Evolutionary conservation across 2,888 invertebrate species (phyloP).

Genomic region (Branchellion lobata): DNA sequence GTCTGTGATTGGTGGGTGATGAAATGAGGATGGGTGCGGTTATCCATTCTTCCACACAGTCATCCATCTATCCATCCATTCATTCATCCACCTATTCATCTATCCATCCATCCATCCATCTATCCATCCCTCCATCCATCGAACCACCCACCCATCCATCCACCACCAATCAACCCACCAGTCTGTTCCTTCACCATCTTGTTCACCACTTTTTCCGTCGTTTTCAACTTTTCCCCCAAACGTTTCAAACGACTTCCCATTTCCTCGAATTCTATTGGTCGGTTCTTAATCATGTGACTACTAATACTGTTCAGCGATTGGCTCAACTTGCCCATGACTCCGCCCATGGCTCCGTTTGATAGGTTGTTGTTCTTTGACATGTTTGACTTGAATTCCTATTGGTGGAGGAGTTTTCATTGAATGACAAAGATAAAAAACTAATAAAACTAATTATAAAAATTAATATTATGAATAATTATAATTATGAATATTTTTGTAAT

Average conservation of each 20-base stretch:
- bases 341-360: background rate
- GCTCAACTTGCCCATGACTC: background rate
- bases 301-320: slow-evolving; percentile 66
- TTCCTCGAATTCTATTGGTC: slow-evolving; percentile 69
- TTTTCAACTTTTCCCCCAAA: slow-evolving; percentile 69
- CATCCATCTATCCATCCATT: too few relatives aligned
- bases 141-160: slow-evolving; percentile 44
- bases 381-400: background rate
- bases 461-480: too few relatives aligned
- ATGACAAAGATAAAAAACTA: too few relatives aligned
- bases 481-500: too few relatives aligned
- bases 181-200: slow-evolving; percentile 51
- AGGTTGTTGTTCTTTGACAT: background rate
- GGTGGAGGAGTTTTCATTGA: background rate
- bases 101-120: too few relatives aligned
- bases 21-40: too few relatives aligned
- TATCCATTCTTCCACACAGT: background rate
- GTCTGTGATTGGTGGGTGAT: background rate
- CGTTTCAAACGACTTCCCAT: slow-evolving; percentile 68
- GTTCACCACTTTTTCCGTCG: slow-evolving; percentile 70
- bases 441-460: too few relatives aligned
- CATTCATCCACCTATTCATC: too few relatives aligned
- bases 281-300: slow-evolving; percentile 65
- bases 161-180: slow-evolving; percentile 45
- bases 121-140: too few relatives aligned